Base-by-base conservation (phyloP, 2,797 vertebrate genomes). In the Enteromius unitaeniatus region DNA sequence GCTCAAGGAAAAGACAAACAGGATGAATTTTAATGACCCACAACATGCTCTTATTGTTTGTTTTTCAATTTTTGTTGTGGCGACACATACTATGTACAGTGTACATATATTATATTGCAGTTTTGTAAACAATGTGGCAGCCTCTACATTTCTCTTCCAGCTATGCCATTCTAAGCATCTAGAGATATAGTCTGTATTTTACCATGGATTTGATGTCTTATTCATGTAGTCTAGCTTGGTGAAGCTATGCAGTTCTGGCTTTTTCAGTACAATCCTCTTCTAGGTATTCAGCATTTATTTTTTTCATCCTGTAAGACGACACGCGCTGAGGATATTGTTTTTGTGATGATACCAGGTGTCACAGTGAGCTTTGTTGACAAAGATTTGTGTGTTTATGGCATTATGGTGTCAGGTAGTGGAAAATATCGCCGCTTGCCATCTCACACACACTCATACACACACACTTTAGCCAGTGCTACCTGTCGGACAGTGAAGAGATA, bases 151-250 rank as follows among this genome's bases (percentile, higher is more conserved):
- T 80, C 23, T 53, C 74, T 84, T 79, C 19, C 88, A 83, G 90
- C 49, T 31, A 9, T 82, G 34, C 17, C 65, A 74, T 83, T 74
- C 26, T 47, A 4, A 34, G 60, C 42, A 60, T 73, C 67, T 67
- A 65, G 68, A 58, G 26, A 26, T 53, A 7, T 51, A 64, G 62
- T 86, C 78, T n/a, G 75, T 85, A 85, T 78, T 86, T 86, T 85
- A 85, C 83, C 76, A 74, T 78, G 83, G 60, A 85, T 80, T 87
- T 87, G 77, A 89, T 87, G 84, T 81, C 77, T 83, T 89, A 87
- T 89, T 89, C 51, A 84, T 87, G 82, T 69, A 51, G 75, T 26
- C 53, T 82, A 60, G 80, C 62, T 45, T 79, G 31, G 62, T 82
- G 77, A 82, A 83, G 40, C 81, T 77, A 72, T 60, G 78, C 86